phyloP scores from a whole-genome alignment of 2,888 invertebrate genomes.

The Sinopyrophorus schimmeli region DNA sequence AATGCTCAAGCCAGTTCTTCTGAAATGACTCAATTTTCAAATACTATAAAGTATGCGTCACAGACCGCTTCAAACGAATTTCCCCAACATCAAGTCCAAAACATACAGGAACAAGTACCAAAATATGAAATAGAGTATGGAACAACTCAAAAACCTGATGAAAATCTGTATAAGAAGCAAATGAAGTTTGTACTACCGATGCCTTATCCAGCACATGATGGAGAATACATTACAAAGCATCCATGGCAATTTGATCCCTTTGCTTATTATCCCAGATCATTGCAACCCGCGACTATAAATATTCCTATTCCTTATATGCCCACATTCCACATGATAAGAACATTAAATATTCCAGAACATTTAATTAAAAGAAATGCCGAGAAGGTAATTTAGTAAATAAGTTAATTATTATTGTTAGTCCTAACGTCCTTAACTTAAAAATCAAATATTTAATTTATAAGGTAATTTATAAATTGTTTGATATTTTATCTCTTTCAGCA shows the following conservation, averaged over 20 bases:
- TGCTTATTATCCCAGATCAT: slow-evolving; percentile 48
- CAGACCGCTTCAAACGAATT: background rate
- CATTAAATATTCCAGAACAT: slow-evolving; percentile 43
- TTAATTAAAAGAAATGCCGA: background rate
- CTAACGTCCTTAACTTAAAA: too few relatives aligned
- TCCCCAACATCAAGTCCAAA: too few relatives aligned
- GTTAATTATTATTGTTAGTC: slow-evolving; percentile 1
- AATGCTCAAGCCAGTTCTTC: too few relatives aligned
- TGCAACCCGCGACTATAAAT: slow-evolving; percentile 46
- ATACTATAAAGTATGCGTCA: background rate
- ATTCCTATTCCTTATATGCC: slow-evolving; percentile 49
- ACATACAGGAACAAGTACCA: slow-evolving; percentile 15
- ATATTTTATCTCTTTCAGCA: too few relatives aligned
- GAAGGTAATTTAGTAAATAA: too few relatives aligned
- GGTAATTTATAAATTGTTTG: too few relatives aligned
- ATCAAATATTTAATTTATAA: too few relatives aligned
- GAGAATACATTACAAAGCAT: slow-evolving; percentile 34
- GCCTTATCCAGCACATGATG: slow-evolving; percentile 37
- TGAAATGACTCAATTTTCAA: background rate
- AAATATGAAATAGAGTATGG: slow-evolving; percentile 27
- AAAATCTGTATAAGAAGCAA: slow-evolving; percentile 42
- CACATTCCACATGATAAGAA: slow-evolving; percentile 49
- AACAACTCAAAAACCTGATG: slow-evolving; percentile 19
- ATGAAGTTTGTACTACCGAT: slow-evolving; percentile 51
- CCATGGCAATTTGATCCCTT: slow-evolving; percentile 48